These are phyloP conservation scores for Nautilus pompilius DNA, from an alignment of 1,140 invertebrate species.

Conservation along the genomic window DNA sequence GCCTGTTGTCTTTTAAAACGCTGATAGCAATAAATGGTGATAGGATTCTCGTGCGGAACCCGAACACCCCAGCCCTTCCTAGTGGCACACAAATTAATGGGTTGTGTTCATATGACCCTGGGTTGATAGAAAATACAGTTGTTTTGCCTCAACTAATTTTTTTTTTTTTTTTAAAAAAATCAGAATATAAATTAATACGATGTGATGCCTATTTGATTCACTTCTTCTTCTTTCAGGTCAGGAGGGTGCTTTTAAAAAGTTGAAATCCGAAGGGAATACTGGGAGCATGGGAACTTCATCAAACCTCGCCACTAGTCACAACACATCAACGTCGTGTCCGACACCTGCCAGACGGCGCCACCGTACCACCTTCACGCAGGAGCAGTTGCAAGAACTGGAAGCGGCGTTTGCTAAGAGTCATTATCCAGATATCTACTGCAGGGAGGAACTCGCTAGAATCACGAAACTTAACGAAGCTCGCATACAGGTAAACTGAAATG, in stretches of 20 bases:
- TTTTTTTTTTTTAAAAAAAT: too few species aligned
- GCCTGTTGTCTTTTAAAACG: too few species aligned
- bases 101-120: too few species aligned
- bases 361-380: constrained; percentile 96
- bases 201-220: too few species aligned
- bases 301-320: constrained; percentile 68
- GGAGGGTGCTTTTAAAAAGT: constrained; percentile 95
- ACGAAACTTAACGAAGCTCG: constrained; percentile 99
- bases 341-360: constrained; percentile 92
- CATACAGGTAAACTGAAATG: constrained; percentile 84
- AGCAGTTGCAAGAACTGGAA: constrained; percentile 99
- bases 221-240: constrained; percentile 55
- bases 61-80: too few species aligned
- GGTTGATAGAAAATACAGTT: too few species aligned
- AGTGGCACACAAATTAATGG: too few species aligned
- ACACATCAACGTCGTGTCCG: constrained; percentile 87
- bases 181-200: too few species aligned
- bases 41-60: too few species aligned
- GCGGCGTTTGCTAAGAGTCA: constrained; percentile 99
- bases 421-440: constrained; percentile 99
- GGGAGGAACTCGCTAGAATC: constrained; percentile 97
- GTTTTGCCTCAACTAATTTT: too few species aligned
- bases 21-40: too few species aligned
- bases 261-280: constrained; percentile 73
- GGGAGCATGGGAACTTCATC: constrained; percentile 58